A percentile compares a stretch with the other conserved stretches of the same genome.
These are phyloP conservation scores for Ia io DNA, from an alignment of 2,113 vertebrate genomes.

Conservation along the genomic window DNA sequence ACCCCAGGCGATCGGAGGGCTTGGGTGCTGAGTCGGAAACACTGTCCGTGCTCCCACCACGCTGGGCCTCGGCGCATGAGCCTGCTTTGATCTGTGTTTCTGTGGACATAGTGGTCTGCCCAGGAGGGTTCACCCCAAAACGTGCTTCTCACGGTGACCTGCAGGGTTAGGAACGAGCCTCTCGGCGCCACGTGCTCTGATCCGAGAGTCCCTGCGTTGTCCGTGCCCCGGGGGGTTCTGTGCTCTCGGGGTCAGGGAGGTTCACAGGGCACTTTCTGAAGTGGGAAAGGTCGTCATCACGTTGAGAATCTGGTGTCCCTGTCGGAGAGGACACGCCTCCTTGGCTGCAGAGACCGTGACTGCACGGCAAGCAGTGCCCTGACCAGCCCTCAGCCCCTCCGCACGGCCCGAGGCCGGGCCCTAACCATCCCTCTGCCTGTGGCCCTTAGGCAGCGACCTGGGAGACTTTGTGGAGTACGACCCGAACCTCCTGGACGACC, in stretches of 20 bases:
- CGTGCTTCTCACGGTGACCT: rapidly evolving
- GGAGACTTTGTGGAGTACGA: constrained; percentile 94
- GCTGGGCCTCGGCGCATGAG: too few relatives aligned
- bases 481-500: constrained; percentile 98
- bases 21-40: not conserved
- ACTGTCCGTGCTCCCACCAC: not conserved
- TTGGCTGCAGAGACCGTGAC: not conserved
- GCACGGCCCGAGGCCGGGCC: too few relatives aligned
- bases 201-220: not conserved
- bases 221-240: not conserved
- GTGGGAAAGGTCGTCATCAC: not conserved
- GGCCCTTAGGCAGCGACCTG: constrained; percentile 90
- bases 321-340: not conserved
- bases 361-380: not conserved
- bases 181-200: rapidly evolving
- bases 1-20: not conserved
- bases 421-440: constrained; percentile 1
- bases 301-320: not conserved
- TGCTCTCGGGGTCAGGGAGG: not conserved
- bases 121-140: rapidly evolving
- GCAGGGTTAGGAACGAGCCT: not conserved
- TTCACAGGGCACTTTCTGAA: not conserved
- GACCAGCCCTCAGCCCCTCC: not conserved
- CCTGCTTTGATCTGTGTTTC: too few relatives aligned
- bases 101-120: not conserved